A percentile compares a stretch with the other conserved stretches of the same genome.
These are phyloP conservation scores for Gisinianus flammeolus DNA, from an alignment of 2,888 invertebrate species.

Conservation along the genomic window DNA sequence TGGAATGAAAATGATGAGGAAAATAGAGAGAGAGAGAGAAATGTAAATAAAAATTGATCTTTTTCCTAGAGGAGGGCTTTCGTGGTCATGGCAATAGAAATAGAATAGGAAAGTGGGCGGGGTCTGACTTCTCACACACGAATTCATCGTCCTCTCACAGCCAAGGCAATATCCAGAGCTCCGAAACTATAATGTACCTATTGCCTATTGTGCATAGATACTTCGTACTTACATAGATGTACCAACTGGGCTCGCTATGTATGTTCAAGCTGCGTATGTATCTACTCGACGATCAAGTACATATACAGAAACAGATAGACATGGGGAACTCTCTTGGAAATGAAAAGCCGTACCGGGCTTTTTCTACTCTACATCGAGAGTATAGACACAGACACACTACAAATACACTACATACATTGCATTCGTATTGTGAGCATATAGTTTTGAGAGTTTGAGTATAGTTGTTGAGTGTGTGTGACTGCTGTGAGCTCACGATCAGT, in stretches of 20 bases:
- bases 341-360: neutral
- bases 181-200: too few species aligned
- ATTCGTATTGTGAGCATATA: neutral
- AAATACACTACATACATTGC: neutral
- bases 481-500: too few species aligned
- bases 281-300: too few species aligned
- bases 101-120: slow-evolving; percentile 18
- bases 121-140: slow-evolving; percentile 32
- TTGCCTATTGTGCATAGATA: too few species aligned
- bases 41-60: slow-evolving; percentile 27
- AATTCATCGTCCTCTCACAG: slow-evolving; percentile 12
- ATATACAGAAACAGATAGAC: too few species aligned
- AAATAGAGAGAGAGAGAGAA: neutral
- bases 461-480: too few species aligned
- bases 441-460: neutral
- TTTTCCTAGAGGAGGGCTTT: neutral
- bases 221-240: too few species aligned
- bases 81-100: slow-evolving; percentile 37
- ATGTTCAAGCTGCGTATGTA: too few species aligned
- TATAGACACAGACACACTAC: neutral
- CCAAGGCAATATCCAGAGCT: slow-evolving; percentile 10
- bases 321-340: slow-evolving; percentile 3
- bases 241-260: too few species aligned
- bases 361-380: neutral
- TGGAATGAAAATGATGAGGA: neutral